Conservation (phyloP, 1,140 invertebrate genomes). For the Meloidogyne exigua region DNA sequence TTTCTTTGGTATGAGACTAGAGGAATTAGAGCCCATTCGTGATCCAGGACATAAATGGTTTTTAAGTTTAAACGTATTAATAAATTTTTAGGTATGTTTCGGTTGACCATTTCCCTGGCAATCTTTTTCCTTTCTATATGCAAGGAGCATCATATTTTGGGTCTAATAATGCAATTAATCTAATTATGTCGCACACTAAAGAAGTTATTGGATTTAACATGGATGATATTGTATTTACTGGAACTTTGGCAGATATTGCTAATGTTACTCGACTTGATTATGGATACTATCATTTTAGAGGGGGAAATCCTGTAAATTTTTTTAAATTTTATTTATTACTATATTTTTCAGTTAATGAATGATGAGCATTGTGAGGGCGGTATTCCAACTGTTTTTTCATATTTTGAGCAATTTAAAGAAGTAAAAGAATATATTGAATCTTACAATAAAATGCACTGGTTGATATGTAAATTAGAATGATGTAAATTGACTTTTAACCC, state of each 20-base stretch:
- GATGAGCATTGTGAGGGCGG: neutral
- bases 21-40: neutral
- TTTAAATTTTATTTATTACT: no score
- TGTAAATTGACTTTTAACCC: no score
- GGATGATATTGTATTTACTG: constrained; percentile 8
- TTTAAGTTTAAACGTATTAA: neutral
- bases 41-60: neutral
- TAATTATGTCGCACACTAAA: constrained; percentile 8
- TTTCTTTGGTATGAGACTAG: neutral
- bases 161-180: neutral
- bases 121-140: neutral
- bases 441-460: neutral
- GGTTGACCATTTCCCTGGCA: neutral
- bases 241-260: neutral
- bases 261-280: neutral
- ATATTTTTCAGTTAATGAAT: neutral
- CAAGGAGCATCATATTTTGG: constrained; percentile 13
- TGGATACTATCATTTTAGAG: constrained; percentile 1
- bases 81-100: constrained; percentile 2
- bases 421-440: neutral
- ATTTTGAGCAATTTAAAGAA: neutral
- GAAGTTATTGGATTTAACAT: constrained; percentile 13
- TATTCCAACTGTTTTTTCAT: neutral
- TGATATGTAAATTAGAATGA: neutral
- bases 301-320: neutral